phyloP scores from a whole-genome alignment of 2,113 vertebrate species.

The Apodemus speciosus region DNA sequence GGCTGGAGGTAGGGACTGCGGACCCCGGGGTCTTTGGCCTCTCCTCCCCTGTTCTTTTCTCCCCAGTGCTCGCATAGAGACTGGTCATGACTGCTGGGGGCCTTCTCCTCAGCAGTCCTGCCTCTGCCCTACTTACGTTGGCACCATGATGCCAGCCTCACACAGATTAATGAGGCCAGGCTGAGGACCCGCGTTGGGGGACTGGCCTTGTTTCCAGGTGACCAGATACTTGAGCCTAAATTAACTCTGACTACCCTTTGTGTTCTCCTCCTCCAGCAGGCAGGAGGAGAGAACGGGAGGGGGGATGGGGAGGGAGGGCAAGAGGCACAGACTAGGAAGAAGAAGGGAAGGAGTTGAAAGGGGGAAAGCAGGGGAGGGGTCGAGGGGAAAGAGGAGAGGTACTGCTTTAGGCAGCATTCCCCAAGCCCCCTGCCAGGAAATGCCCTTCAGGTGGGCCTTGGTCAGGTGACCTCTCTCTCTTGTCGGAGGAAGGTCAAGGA shows the following conservation, averaged over 20 bases:
- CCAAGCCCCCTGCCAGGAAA: not conserved
- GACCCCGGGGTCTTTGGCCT: not conserved
- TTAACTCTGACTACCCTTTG: constrained; percentile 66
- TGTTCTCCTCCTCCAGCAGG: not conserved
- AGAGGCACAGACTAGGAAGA: not conserved
- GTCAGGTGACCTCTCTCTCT: not conserved
- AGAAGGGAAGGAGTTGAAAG: not conserved
- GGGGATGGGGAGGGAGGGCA: not conserved
- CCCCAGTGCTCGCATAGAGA: not conserved
- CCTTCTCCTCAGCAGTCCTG: constrained; percentile 81
- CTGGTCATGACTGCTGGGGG: not conserved
- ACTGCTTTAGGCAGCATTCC: not conserved
- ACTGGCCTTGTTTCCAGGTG: constrained; percentile 90
- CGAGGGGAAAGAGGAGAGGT: rapidly evolving
- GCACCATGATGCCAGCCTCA: constrained; percentile 80
- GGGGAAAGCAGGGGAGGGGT: rapidly evolving
- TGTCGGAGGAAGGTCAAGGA: rapidly evolving
- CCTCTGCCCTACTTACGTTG: constrained; percentile 86
- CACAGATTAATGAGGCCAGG: constrained; percentile 85
- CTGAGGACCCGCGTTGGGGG: constrained; percentile 86
- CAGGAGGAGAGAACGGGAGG: not conserved
- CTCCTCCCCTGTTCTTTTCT: constrained; percentile 45
- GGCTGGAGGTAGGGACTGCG: not conserved
- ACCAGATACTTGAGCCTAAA: constrained; percentile 82
- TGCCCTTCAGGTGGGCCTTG: not conserved